Percentiles rank a stretch among this genome's conserved stretches.
Evolutionary conservation across 2,797 vertebrate species (phyloP).

Genomic region (Sandelia bainsii): DNA sequence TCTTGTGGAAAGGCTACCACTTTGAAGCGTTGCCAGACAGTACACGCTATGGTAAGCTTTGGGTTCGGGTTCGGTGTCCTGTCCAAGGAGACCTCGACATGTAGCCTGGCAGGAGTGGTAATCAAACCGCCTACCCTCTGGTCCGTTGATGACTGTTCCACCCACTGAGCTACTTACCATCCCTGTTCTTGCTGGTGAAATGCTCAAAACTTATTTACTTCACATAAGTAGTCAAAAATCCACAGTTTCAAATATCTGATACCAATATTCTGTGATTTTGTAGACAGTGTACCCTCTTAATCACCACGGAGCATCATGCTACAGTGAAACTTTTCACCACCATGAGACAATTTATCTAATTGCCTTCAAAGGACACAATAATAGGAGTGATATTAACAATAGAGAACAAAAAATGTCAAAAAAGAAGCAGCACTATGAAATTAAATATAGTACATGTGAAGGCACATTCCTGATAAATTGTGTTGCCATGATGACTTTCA

Average conservation of each 20-base stretch:
- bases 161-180: no score
- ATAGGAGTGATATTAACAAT: not conserved
- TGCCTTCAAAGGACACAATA: not conserved
- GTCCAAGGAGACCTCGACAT: no score
- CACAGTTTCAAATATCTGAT: not conserved
- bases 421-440: not conserved
- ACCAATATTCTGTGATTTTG: not conserved
- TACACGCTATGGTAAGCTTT: no score
- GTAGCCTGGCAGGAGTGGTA: no score
- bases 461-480: not conserved
- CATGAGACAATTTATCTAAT: not conserved
- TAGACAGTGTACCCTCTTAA: not conserved
- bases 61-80: no score
- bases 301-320: not conserved
- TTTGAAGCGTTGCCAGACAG: no score
- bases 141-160: no score
- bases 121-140: no score
- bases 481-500: not conserved
- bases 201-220: no score
- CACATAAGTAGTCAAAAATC: no score
- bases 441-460: not conserved
- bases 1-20: no score
- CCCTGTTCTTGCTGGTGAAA: no score
- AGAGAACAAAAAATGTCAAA: not conserved
- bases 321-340: not conserved